Conservation (phyloP, 1,140 invertebrate species). For the Diorhabda carinulata region DNA sequence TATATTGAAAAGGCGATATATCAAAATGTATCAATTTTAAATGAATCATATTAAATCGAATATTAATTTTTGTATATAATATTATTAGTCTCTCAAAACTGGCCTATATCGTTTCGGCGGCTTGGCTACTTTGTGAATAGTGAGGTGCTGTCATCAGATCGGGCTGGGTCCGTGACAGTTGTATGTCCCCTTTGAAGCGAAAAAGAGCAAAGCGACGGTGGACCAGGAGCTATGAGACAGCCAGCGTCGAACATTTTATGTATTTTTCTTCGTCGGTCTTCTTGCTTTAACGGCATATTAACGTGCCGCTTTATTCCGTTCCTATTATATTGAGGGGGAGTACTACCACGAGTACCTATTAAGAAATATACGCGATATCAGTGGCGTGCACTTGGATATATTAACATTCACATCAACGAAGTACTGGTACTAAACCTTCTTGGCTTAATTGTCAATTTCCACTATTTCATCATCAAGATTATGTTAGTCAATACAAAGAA, state of each 20-base stretch:
- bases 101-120: neutral
- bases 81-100: neutral
- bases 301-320: slow-evolving; percentile 15
- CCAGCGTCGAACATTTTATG: slow-evolving; percentile 17
- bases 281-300: slow-evolving; percentile 3
- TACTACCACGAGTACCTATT: slow-evolving; percentile 5
- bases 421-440: too few species aligned
- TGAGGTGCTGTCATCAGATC: slow-evolving; percentile 9
- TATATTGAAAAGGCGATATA: too few species aligned
- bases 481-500: too few species aligned
- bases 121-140: neutral
- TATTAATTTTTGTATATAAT: too few species aligned
- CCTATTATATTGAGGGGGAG: neutral
- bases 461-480: too few species aligned
- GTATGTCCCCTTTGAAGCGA: slow-evolving; percentile 12
- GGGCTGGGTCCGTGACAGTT: slow-evolving; percentile 14
- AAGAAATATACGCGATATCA: slow-evolving; percentile 8
- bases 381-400: neutral
- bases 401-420: too few species aligned
- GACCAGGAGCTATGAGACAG: slow-evolving; percentile 15
- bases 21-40: too few species aligned
- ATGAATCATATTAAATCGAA: too few species aligned
- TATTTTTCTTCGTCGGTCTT: slow-evolving; percentile 6
- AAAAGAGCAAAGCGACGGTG: neutral
- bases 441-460: too few species aligned